Evolutionary conservation across 2,797 vertebrate genomes (phyloP).

Genomic region (Tarsius wallacei): DNA sequence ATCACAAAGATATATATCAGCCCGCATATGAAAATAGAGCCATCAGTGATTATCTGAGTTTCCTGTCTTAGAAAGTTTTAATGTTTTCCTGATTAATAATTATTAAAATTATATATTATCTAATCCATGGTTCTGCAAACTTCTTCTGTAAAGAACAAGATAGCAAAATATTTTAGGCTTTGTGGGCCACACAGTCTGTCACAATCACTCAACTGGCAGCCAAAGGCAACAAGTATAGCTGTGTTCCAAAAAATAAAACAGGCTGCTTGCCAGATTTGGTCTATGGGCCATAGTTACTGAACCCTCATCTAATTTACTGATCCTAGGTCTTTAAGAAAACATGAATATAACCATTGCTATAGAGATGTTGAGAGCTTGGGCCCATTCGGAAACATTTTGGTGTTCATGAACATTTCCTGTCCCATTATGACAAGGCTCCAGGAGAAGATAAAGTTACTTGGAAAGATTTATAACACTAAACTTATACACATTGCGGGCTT

Average conservation of each 20-base stretch:
- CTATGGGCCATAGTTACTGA: background rate
- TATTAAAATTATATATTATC: background rate
- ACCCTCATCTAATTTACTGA: background rate
- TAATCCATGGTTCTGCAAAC: background rate
- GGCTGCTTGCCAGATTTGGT: background rate
- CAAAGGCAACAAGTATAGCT: background rate
- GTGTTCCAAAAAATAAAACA: background rate
- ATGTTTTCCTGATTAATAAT: background rate
- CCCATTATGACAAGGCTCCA: background rate
- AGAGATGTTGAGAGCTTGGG: background rate
- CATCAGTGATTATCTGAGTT: background rate
- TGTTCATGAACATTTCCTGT: background rate
- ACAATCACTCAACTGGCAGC: background rate
- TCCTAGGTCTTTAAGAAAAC: background rate
- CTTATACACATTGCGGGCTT: background rate
- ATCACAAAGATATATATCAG: background rate
- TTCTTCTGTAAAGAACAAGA: background rate
- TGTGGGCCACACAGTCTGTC: background rate
- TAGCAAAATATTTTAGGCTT: background rate
- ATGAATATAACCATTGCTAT: background rate
- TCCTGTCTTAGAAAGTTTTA: conserved; percentile 27
- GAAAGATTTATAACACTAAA: background rate
- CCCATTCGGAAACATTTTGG: background rate
- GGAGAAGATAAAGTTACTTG: background rate
- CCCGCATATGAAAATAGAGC: background rate